phyloP scores from a whole-genome alignment of 2,113 vertebrate species.

The Toxostoma redivivum region DNA sequence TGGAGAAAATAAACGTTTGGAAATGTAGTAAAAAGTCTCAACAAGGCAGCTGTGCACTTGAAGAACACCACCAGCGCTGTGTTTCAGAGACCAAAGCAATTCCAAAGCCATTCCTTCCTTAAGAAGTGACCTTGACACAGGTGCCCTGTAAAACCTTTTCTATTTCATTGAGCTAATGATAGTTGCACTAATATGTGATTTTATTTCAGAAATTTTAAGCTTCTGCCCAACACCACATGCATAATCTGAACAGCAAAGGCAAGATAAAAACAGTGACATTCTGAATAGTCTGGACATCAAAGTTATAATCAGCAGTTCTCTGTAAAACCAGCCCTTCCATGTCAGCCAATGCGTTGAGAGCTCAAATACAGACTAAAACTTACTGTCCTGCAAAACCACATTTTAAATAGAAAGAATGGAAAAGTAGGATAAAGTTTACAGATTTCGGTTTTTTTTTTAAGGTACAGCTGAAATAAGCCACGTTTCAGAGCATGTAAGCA shows the following conservation, averaged over 20 bases:
- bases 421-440: background rate
- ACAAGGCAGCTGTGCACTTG: background rate
- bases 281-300: background rate
- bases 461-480: background rate
- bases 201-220: background rate
- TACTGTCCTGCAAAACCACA: background rate
- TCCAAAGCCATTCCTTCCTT: background rate
- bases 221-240: background rate
- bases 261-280: background rate
- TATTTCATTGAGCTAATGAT: background rate
- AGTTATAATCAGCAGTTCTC: background rate
- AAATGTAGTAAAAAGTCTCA: background rate
- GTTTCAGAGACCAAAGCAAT: background rate
- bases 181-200: accelerated
- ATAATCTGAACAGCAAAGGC: background rate
- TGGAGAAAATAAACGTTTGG: background rate
- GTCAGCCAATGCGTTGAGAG: background rate
- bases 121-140: background rate
- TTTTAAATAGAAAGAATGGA: background rate
- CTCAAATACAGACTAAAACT: background rate
- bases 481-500: accelerated
- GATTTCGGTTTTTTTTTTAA: background rate
- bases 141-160: background rate
- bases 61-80: accelerated
- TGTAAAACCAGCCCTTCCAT: background rate